These are phyloP conservation scores for Lacanobia wlatinum DNA, from an alignment of 2,888 invertebrate genomes.

Conservation along the genomic window DNA sequence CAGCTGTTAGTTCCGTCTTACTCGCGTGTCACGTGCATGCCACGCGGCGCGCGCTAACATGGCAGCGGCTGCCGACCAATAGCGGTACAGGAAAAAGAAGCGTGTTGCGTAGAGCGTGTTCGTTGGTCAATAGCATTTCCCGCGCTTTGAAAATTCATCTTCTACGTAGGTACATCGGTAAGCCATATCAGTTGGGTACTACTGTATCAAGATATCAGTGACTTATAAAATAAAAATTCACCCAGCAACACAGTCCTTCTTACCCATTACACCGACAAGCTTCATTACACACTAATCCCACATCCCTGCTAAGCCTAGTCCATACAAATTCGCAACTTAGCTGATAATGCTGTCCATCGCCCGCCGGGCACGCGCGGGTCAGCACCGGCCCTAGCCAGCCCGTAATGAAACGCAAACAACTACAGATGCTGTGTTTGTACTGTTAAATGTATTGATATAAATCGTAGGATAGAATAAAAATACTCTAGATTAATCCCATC, in stretches of 20 bases:
- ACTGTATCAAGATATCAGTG: no score
- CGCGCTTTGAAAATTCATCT: no score
- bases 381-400: neutral
- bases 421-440: constrained; percentile 15
- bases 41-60: no score
- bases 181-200: no score
- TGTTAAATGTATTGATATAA: constrained; percentile 17
- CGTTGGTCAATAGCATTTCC: no score
- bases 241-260: neutral
- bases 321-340: constrained; percentile 19
- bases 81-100: no score
- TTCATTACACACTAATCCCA: neutral
- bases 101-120: no score
- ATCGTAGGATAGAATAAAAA: neutral
- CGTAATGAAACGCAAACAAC: constrained; percentile 56
- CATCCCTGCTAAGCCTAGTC: constrained; percentile 3
- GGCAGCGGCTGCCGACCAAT: no score
- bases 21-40: no score
- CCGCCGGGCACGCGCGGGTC: constrained; percentile 34
- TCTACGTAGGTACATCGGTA: no score
- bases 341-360: constrained; percentile 46
- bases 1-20: no score
- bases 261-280: neutral
- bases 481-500: neutral
- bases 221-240: no score